Evolutionary conservation across 2,113 vertebrate genomes (phyloP), one percentile per base, ranked within the genome.

Genomic region (Diglossa brunneiventris): DNA sequence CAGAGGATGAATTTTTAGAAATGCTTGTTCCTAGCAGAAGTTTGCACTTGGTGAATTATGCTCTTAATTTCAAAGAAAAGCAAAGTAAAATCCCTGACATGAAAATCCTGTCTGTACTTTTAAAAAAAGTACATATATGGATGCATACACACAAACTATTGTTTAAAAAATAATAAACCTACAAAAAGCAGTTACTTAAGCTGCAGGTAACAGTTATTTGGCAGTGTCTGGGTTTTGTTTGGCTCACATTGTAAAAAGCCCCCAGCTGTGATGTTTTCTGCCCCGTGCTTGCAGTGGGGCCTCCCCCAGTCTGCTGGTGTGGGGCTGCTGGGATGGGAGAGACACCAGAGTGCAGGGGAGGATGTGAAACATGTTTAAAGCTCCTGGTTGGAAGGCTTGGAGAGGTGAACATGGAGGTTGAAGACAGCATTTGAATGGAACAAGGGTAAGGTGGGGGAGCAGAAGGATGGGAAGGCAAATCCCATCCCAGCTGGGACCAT

Each of bases 221-320:
- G 80, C 61, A 78, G 61, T 4, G 41, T 77, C 74, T 96, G 92
- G 68, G 27, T 85, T 83, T 85, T 92, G 59, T 80, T 96, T 91
- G 49, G 67, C 83, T 87, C 62, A n/a, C 44, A 0, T 12, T 93
- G 61, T 82, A 64, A 90, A 83, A 83, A 59, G 49, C 39, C 64
- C 58, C 52, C 1, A 10, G 76, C 74, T 37, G 13, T 6, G 35
- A n/a, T 31, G 61, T 46, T n/a, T 86, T 88, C 72, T 2, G 3
- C 39, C 58, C 70, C 0, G 2, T 6, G 30, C 50, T 47, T 42
- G 55, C 23, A 23, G 56, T 10, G 58, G 47, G 52, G 69, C 52
- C 74, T 50, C 66, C 15, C 3, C 10, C 23, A 8, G 8, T 4
- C 50, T 84, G 69, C 37, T 55, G 15, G 49, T 24, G 26, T 50